Evolutionary conservation across 2,888 invertebrate species (phyloP).

Genomic region (Tribolium freemani): DNA sequence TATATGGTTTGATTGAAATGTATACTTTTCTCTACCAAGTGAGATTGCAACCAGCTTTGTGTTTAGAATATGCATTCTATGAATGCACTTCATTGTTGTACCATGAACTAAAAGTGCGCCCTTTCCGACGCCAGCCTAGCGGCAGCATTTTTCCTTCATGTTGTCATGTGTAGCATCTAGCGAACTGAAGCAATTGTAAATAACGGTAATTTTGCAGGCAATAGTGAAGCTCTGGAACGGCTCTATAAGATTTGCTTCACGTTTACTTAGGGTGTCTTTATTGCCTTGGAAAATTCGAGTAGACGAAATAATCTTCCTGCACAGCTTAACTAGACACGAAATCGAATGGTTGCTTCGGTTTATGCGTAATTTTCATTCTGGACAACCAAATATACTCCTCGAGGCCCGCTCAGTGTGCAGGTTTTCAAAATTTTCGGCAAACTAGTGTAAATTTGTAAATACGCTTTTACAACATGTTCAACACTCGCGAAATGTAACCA

Average conservation of each 20-base stretch:
- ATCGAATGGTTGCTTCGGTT: conserved; percentile 35
- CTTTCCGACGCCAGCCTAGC: background rate
- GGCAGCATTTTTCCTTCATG: conserved; percentile 39
- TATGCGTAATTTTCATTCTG: conserved; percentile 31
- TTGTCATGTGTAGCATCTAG: conserved; percentile 39
- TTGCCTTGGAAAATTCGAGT: conserved; percentile 34
- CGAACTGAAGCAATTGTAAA: conserved; percentile 41
- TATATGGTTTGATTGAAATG: conserved; percentile 6
- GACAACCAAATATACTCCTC: conserved; percentile 42
- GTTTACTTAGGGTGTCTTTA: conserved; percentile 20
- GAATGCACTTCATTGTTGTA: conserved; percentile 40
- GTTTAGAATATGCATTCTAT: conserved; percentile 43
- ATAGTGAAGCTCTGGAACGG: conserved; percentile 42
- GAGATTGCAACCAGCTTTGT: conserved; percentile 42
- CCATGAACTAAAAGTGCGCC: conserved; percentile 38
- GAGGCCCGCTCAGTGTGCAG: conserved; percentile 37
- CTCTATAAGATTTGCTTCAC: conserved; percentile 24
- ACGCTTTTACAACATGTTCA: conserved; percentile 36
- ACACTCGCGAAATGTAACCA: conserved; percentile 23
- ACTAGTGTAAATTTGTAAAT: conserved; percentile 46
- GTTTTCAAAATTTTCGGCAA: conserved; percentile 36
- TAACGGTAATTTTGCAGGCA: conserved; percentile 43
- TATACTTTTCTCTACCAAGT: conserved; percentile 31
- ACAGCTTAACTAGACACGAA: conserved; percentile 31
- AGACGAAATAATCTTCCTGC: conserved; percentile 36